Evolutionary conservation across 2,888 invertebrate genomes (phyloP).

Genomic region (Caenorhabditis virilis): DNA sequence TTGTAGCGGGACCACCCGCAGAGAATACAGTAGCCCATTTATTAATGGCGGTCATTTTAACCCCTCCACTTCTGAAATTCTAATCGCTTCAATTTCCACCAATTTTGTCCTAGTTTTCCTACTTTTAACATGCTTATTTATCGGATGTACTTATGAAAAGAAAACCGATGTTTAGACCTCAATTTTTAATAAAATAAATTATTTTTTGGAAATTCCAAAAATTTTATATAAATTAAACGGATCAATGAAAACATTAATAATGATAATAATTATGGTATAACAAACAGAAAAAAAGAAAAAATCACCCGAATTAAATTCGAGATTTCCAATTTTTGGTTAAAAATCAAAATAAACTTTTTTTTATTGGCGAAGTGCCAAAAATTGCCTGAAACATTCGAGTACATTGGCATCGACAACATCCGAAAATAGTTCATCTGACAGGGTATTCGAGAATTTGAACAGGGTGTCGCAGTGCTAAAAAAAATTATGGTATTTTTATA

Average conservation of each 20-base stretch:
- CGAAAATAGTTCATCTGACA: conserved; percentile 93
- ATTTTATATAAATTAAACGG: too few species aligned
- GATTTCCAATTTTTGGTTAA: neutral
- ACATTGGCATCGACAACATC: conserved; percentile 93
- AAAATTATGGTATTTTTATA: neutral
- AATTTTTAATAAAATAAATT: too few species aligned
- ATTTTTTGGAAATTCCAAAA: too few species aligned
- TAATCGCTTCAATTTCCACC: conserved; percentile 16
- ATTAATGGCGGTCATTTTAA: conserved; percentile 4
- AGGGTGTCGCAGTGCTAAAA: conserved; percentile 95
- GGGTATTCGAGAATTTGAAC: conserved; percentile 90
- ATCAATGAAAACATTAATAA: too few species aligned
- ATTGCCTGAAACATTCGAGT: conserved; percentile 94
- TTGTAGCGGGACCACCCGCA: neutral
- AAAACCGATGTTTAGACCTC: too few species aligned
- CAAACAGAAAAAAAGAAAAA: neutral
- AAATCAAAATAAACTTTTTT: too few species aligned
- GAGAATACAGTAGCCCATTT: neutral
- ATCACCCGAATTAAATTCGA: neutral
- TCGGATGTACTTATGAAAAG: conserved; percentile 26
- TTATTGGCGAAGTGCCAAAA: conserved; percentile 78
- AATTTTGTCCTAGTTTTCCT: conserved; percentile 28
- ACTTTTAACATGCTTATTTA: conserved; percentile 23
- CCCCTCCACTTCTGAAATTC: neutral
- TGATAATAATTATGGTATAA: too few species aligned